Percentiles rank a stretch among this genome's conserved stretches.
phyloP scores from a whole-genome alignment of 2,888 invertebrate genomes.

The Catocala fraxini region DNA sequence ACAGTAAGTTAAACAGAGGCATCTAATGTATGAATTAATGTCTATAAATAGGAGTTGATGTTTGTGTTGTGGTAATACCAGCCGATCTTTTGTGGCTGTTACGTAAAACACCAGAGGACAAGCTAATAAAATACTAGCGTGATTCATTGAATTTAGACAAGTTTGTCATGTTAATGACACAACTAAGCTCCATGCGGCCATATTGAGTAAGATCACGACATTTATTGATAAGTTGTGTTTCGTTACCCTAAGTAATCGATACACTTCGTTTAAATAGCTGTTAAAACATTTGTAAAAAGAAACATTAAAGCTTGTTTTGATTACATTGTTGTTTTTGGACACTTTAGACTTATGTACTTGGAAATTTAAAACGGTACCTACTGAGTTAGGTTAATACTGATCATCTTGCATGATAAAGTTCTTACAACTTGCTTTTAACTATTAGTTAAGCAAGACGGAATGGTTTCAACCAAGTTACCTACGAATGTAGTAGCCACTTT shows the following conservation, averaged over 20 bases:
- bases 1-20: too few relatives aligned
- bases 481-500: too few relatives aligned
- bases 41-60: neutral
- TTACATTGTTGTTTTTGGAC: too few relatives aligned
- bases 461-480: too few relatives aligned
- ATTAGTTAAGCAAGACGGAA: too few relatives aligned
- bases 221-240: slow-evolving; percentile 5
- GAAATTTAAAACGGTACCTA: too few relatives aligned
- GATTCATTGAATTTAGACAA: slow-evolving; percentile 21
- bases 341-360: too few relatives aligned
- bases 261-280: neutral
- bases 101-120: slow-evolving; percentile 15
- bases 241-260: neutral
- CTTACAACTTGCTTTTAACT: too few relatives aligned
- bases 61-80: neutral
- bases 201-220: slow-evolving; percentile 16
- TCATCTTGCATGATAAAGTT: too few relatives aligned
- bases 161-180: slow-evolving; percentile 22
- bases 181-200: slow-evolving; percentile 6
- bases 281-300: neutral
- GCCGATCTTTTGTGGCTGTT: slow-evolving; percentile 11
- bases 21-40: neutral
- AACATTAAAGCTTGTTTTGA: too few relatives aligned
- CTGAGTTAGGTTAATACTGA: too few relatives aligned
- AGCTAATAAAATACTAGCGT: slow-evolving; percentile 23